Conservation (phyloP, 2,797 vertebrate genomes). For the Lepus townsendii region DNA sequence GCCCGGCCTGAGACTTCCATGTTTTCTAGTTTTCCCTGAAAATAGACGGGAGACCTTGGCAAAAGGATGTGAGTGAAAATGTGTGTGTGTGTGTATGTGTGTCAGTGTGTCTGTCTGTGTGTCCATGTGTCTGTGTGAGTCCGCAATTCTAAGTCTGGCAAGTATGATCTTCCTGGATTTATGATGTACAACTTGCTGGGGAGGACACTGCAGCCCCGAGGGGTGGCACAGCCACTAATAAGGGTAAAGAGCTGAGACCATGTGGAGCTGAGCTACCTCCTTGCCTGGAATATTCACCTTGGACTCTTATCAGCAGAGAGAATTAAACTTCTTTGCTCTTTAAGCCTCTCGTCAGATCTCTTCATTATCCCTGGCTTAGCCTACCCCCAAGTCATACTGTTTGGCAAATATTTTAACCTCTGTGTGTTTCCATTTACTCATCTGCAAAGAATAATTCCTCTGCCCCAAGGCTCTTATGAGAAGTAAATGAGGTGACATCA, state of each 20-base stretch:
- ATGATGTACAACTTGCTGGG: not conserved
- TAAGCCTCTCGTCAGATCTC: not conserved
- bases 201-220: not conserved
- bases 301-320: not conserved
- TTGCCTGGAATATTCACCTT: not conserved
- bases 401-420: not conserved
- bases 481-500: not conserved
- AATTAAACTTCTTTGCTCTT: not conserved
- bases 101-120: not conserved
- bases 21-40: not conserved
- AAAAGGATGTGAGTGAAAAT: not conserved
- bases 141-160: not conserved
- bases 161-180: not conserved
- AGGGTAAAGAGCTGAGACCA: not conserved
- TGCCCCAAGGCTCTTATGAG: not conserved
- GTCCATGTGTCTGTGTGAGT: not conserved
- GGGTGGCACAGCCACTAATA: not conserved
- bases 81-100: not conserved
- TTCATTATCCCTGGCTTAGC: not conserved
- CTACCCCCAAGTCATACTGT: too few species aligned
- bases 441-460: not conserved
- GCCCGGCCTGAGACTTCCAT: not conserved
- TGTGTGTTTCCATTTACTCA: not conserved
- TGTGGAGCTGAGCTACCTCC: not conserved
- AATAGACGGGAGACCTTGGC: not conserved